Evolutionary conservation across 2,797 vertebrate genomes (phyloP).

Genomic region (Aulostomus chinensis): DNA sequence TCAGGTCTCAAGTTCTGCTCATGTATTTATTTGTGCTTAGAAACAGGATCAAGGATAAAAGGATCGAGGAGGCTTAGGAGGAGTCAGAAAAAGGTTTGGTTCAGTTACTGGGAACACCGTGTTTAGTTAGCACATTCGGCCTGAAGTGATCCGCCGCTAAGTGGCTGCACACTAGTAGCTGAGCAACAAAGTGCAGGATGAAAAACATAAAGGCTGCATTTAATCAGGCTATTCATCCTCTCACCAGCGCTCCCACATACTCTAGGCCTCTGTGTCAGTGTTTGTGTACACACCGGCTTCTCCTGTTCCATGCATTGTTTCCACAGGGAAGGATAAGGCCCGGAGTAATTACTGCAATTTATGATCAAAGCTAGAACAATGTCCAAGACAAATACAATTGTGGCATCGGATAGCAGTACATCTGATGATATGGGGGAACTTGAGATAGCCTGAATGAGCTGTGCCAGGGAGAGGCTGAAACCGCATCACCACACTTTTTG

Average conservation of each 20-base stretch:
- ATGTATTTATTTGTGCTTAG: slow-evolving; percentile 70
- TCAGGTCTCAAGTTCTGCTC: slow-evolving; percentile 69
- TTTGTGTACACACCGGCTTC: slow-evolving; percentile 57
- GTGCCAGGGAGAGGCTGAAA: slow-evolving; percentile 69
- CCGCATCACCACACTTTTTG: slow-evolving; percentile 56
- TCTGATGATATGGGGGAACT: slow-evolving; percentile 74
- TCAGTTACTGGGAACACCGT: slow-evolving; percentile 54
- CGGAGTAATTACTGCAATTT: slow-evolving; percentile 80
- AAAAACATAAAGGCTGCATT: slow-evolving; percentile 69
- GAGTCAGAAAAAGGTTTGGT: slow-evolving; percentile 54
- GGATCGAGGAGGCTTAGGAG: slow-evolving; percentile 26
- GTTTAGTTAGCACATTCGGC: slow-evolving; percentile 68
- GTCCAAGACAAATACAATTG: slow-evolving; percentile 80
- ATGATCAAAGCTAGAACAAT: slow-evolving; percentile 81
- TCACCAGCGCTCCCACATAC: slow-evolving; percentile 39
- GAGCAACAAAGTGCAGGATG: slow-evolving; percentile 54
- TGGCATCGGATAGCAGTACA: slow-evolving; percentile 72
- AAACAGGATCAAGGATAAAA: slow-evolving; percentile 54
- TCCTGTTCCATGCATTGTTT: slow-evolving; percentile 77
- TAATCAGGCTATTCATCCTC: slow-evolving; percentile 69
- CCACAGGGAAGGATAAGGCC: slow-evolving; percentile 68
- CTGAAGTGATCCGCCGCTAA: slow-evolving; percentile 44
- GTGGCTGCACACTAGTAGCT: slow-evolving; percentile 56
- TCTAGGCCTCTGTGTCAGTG: slow-evolving; percentile 40
- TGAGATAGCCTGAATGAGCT: slow-evolving; percentile 62